These are phyloP conservation scores for Rhodinocichla rosea DNA, from an alignment of 2,113 vertebrate species.

Conservation along the genomic window DNA sequence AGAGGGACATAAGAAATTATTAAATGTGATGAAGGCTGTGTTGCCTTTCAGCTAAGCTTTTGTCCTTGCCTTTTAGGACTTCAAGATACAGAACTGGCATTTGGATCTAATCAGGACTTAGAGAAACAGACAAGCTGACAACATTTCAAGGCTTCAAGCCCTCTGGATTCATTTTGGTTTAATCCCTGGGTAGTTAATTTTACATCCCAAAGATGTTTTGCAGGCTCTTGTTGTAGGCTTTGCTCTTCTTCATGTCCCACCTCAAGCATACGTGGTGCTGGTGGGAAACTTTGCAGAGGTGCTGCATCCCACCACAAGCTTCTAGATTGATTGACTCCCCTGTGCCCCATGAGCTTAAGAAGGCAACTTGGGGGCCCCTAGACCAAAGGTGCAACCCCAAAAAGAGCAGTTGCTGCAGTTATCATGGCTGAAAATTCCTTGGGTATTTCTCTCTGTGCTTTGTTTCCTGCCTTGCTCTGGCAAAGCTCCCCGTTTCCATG, in stretches of 20 bases:
- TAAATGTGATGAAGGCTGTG: neutral
- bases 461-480: constrained; percentile 32
- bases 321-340: neutral
- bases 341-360: neutral
- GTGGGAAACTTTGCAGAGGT: neutral
- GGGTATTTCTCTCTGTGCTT: neutral
- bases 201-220: neutral
- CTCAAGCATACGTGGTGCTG: accelerated
- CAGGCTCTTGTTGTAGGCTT: neutral
- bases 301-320: neutral
- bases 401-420: neutral
- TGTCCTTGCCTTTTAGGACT: constrained; percentile 1
- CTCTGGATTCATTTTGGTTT: neutral
- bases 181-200: neutral
- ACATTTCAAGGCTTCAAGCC: neutral
- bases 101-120: neutral
- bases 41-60: constrained; percentile 7
- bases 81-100: neutral
- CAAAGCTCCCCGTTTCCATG: constrained; percentile 42
- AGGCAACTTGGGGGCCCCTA: neutral
- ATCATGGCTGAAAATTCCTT: constrained; percentile 18
- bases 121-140: neutral
- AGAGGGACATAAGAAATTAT: neutral
- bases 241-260: neutral
- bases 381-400: neutral